Evolutionary conservation across 1,140 invertebrate species (phyloP).

Genomic region (Megalopta genalis): DNA sequence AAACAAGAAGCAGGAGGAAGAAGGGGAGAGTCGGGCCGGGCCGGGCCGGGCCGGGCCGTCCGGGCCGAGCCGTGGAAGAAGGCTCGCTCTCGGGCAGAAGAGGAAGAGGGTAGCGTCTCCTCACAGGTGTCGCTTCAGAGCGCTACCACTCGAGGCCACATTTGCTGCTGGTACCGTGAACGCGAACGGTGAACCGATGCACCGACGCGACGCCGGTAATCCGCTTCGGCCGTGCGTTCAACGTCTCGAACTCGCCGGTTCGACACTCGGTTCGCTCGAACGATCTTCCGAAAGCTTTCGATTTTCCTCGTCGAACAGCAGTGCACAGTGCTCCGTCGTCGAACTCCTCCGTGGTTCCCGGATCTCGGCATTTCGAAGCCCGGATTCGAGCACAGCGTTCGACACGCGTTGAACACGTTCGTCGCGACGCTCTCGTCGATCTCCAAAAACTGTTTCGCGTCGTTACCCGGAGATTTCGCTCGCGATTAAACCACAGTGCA

Average conservation of each 20-base stretch:
- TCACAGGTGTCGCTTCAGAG: constrained; percentile 67
- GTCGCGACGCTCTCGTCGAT: no score
- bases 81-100: constrained; percentile 47
- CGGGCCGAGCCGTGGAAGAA: constrained; percentile 24
- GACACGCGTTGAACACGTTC: no score
- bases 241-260: constrained; percentile 14
- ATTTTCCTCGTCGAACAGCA: background rate
- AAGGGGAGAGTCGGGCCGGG: constrained; percentile 11
- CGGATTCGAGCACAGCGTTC: no score
- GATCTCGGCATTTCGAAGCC: no score
- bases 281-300: background rate
- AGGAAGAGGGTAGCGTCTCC: constrained; percentile 67
- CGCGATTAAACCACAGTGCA: background rate
- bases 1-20: constrained; percentile 14
- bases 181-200: constrained; percentile 65
- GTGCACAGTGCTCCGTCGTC: no score
- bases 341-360: no score
- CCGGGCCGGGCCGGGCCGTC: constrained; percentile 13
- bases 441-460: no score
- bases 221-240: constrained; percentile 43
- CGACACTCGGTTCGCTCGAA: background rate
- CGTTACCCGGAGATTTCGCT: no score
- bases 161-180: constrained; percentile 65
- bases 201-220: constrained; percentile 56
- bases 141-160: constrained; percentile 64